These are phyloP conservation scores for Achroia grisella DNA, from an alignment of 1,140 invertebrate genomes.

Conservation along the genomic window DNA sequence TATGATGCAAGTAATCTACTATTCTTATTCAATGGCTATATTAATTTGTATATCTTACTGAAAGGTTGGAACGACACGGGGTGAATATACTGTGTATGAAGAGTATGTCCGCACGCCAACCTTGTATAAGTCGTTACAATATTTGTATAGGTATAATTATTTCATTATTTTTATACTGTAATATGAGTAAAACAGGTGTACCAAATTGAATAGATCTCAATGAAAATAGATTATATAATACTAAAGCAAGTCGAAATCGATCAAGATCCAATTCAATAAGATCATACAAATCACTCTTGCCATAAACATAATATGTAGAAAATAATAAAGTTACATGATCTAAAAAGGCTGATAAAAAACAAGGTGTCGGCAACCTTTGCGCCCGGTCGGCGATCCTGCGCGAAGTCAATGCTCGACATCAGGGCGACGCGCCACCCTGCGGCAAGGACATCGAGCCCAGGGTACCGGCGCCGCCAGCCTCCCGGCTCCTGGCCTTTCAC, in stretches of 20 bases:
- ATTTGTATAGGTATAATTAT: no score
- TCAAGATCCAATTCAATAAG: neutral
- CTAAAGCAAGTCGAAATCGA: no score
- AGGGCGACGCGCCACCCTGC: neutral
- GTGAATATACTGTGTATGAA: conserved; percentile 45
- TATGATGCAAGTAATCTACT: no score
- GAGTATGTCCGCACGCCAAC: conserved; percentile 26
- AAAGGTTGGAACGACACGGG: conserved; percentile 28
- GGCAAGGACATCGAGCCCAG: conserved; percentile 3
- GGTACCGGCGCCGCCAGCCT: neutral
- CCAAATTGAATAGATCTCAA: no score
- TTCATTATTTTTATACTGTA: no score
- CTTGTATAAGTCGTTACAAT: no score
- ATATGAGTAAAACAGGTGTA: no score
- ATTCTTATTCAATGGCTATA: no score
- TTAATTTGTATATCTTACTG: neutral
- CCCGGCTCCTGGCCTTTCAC: neutral
- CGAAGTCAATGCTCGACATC: neutral
- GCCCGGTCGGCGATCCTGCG: conserved; percentile 2
- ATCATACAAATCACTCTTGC: neutral
- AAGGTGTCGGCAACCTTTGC: conserved; percentile 2
- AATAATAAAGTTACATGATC: no score
- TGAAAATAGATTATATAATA: no score
- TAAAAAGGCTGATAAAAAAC: no score
- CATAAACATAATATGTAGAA: no score